Evolutionary conservation across 1,140 invertebrate genomes (phyloP).

Genomic region (Xylocopa sonorina): DNA sequence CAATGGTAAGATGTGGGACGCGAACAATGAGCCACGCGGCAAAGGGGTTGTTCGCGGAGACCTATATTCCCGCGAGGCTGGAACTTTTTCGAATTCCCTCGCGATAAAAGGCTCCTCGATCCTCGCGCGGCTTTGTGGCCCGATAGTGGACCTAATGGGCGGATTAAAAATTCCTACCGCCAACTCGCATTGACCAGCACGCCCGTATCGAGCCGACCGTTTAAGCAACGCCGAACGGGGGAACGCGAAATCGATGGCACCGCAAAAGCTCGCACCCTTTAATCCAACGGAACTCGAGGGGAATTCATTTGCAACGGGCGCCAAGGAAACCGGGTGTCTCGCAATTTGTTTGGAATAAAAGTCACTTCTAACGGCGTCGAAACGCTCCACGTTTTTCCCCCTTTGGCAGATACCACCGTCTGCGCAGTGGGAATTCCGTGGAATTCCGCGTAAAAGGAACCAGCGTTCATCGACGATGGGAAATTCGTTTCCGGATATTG

Average conservation of each 20-base stretch:
- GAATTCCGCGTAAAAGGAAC: slow-evolving; percentile 5
- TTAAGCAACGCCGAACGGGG: not conserved
- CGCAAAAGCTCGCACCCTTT: not conserved
- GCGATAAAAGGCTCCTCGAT: slow-evolving; percentile 7
- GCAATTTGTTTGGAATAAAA: not conserved
- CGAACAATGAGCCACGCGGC: slow-evolving; percentile 16
- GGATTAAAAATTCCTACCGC: slow-evolving; percentile 17
- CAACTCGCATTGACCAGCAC: not conserved
- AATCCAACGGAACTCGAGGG: not conserved
- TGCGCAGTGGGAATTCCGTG: not conserved
- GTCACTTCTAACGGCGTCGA: not conserved
- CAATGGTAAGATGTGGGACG: slow-evolving; percentile 22
- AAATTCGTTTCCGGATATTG: slow-evolving; percentile 43
- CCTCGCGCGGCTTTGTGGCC: not conserved
- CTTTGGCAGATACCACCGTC: not conserved
- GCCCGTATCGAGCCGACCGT: not conserved
- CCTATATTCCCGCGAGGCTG: not conserved
- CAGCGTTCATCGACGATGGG: slow-evolving; percentile 43
- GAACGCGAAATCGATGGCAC: not conserved
- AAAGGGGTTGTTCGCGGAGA: slow-evolving; percentile 21
- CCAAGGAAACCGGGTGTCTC: not conserved
- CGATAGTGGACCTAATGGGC: not conserved
- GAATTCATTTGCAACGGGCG: not conserved
- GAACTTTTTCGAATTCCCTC: not conserved
- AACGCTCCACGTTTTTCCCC: no score